A percentile compares a stretch with the other conserved stretches of the same genome.
These are phyloP conservation scores for Setophaga petechia DNA, from an alignment of 2,113 vertebrate genomes.

Conservation along the genomic window DNA sequence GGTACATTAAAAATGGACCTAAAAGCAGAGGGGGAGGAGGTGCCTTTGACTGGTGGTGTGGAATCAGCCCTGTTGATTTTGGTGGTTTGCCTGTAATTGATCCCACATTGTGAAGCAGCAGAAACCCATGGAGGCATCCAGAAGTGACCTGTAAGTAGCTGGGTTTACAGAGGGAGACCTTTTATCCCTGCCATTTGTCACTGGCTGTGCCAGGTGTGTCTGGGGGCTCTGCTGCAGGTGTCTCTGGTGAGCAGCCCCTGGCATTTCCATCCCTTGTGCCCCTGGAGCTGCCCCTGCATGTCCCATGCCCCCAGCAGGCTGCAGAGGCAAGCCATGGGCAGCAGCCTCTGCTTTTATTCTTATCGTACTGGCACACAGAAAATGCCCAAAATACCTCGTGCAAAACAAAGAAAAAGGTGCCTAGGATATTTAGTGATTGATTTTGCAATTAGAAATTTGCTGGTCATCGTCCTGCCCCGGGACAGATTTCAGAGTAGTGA, in stretches of 20 bases:
- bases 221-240: neutral
- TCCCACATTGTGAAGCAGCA: neutral
- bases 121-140: neutral
- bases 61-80: neutral
- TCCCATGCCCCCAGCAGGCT: neutral
- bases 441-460: neutral
- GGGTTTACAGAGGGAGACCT: neutral
- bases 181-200: neutral
- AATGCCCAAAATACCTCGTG: neutral
- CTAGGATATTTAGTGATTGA: neutral
- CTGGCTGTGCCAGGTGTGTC: neutral
- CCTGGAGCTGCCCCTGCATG: neutral
- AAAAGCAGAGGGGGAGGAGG: neutral
- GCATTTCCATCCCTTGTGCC: fast-evolving
- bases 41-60: neutral
- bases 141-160: neutral
- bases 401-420: neutral
- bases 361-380: neutral
- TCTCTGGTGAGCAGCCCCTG: neutral
- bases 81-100: neutral
- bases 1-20: neutral
- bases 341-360: neutral
- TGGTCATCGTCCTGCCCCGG: neutral
- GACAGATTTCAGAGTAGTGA: neutral
- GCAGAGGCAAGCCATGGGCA: neutral